Base-by-base conservation (phyloP, 2,888 invertebrate genomes). In the Hedychridium roseum region DNA sequence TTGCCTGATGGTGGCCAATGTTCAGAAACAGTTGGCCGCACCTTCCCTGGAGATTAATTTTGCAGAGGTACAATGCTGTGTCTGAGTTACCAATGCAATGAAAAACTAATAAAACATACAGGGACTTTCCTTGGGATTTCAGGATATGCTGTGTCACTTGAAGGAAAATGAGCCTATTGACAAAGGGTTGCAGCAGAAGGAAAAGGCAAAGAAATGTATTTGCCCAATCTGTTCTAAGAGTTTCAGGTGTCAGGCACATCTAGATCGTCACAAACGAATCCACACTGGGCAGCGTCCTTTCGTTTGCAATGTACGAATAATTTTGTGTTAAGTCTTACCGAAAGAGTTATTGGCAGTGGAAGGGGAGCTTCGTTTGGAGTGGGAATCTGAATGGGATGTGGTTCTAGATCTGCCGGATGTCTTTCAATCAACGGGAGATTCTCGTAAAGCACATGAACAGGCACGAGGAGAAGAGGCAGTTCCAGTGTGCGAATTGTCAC, bases 261-360 rank as follows among this genome's bases (percentile, higher is more conserved):
- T 84, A 44, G 83, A 83, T 1, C 74, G 84, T 17, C 84, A 84
- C 68, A 81, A 82, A 61, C 68, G 81, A 27, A 83, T 84, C 54
- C 84, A 84, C 63, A 81, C 82, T 2, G 84, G 84, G 11, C 74
- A 82, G 17, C 74, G 84, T 40, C 82, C 86, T 17, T 87, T 83
- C 63, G 76, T 83, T 4, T 87, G 87, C 57, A 59, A 71, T 44
- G 76, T 75, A 50, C 27, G 63, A 64, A 51, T 9, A 15, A 21
- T 15, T 9, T 15, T 1, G n/a, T 20, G 14, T 2, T 11, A 11
- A 35, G 18, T 17, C n/a, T 39, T 20, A 31, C 9, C 11, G 20
- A 30, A 16, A 20, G 3, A 11, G 17, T n/a, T n/a, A n/a, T n/a
- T n/a, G n/a, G n/a, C n/a, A n/a, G n/a, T n/a, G n/a, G n/a, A n/a